Base-by-base conservation (phyloP, 2,888 invertebrate species). In the Neoscelio sp. region DNA sequence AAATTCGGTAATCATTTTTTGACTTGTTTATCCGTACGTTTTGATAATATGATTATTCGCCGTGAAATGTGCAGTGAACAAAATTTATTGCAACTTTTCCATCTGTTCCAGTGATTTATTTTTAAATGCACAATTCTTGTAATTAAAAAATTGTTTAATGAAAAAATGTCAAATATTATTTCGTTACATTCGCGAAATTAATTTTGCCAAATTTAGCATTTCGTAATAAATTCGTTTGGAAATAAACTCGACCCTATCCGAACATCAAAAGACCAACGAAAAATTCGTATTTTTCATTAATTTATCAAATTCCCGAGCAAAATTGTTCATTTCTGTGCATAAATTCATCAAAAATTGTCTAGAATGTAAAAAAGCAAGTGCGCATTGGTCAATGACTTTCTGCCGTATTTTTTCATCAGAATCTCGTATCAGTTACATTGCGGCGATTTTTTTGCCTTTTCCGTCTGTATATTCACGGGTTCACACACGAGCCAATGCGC, bases 41-140 rank as follows among this genome's bases (percentile, higher is more conserved):
- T 42, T 33, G 33, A 0, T 68, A 68, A 68, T 56, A 35, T 35
- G 56, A 67, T 67, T 67, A 62, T 33, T 15, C 28, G 26, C 33
- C 28, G 30, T 18, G 18, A 35, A 48, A 23, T 30, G 18, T 26
- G 40, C 46, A n/a, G 30, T 38, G 35, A 65, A 23, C 30, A 26
- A 26, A 50, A 64, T 64, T 64, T 38, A 64, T 46, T 8, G 46
- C 20, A n/a, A n/a, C n/a, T n/a, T n/a, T n/a, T n/a, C n/a, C n/a
- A n/a, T n/a, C n/a, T n/a, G n/a, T n/a, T n/a, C n/a, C n/a, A n/a
- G n/a, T n/a, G n/a, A n/a, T n/a, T n/a, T n/a, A n/a, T n/a, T n/a
- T n/a, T n/a, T n/a, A n/a, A n/a, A n/a, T n/a, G n/a, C n/a, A n/a
- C n/a, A n/a, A n/a, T n/a, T n/a, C n/a, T n/a, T n/a, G n/a, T n/a